These are phyloP conservation scores for Jordanella pulchra DNA, from an alignment of 2,797 vertebrate species.

Conservation along the genomic window DNA sequence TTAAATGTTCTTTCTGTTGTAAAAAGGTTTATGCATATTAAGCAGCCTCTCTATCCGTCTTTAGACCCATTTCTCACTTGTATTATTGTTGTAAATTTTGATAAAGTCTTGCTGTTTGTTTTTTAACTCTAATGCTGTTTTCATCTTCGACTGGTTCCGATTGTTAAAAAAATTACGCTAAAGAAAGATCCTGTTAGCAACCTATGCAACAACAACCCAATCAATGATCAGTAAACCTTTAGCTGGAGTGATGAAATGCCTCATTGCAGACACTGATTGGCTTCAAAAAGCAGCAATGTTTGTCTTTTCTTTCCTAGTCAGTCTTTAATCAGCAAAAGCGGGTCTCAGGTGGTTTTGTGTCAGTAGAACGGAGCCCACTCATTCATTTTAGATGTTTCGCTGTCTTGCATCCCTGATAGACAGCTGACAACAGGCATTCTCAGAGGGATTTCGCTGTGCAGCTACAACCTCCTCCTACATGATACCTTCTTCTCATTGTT, in stretches of 20 bases:
- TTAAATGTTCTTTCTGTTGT: background rate
- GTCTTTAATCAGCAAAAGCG: slow-evolving; percentile 27
- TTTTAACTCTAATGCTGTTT: too few relatives aligned
- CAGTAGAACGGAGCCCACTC: slow-evolving; percentile 10
- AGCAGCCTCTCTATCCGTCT: background rate
- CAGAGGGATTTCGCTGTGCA: background rate
- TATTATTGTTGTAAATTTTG: background rate
- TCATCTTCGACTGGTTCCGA: too few relatives aligned
- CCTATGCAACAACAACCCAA: background rate
- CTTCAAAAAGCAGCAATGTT: slow-evolving; percentile 10
- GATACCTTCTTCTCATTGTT: background rate
- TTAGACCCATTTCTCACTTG: background rate
- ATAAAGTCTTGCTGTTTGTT: background rate
- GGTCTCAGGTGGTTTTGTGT: slow-evolving; percentile 33
- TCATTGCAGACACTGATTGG: slow-evolving; percentile 31
- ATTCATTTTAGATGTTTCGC: slow-evolving; percentile 29
- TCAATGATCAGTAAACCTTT: background rate
- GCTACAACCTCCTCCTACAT: background rate
- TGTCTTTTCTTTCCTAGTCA: slow-evolving; percentile 2
- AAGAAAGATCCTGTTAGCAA: background rate
- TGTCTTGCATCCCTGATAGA: slow-evolving; percentile 35
- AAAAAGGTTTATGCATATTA: background rate
- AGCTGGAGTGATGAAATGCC: slow-evolving; percentile 11
- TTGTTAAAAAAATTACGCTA: too few relatives aligned
- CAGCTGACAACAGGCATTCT: slow-evolving; percentile 12